Percentiles rank a stretch among this genome's conserved stretches.
phyloP scores from a whole-genome alignment of 2,113 vertebrate genomes.

The Pollachius pollachius region DNA sequence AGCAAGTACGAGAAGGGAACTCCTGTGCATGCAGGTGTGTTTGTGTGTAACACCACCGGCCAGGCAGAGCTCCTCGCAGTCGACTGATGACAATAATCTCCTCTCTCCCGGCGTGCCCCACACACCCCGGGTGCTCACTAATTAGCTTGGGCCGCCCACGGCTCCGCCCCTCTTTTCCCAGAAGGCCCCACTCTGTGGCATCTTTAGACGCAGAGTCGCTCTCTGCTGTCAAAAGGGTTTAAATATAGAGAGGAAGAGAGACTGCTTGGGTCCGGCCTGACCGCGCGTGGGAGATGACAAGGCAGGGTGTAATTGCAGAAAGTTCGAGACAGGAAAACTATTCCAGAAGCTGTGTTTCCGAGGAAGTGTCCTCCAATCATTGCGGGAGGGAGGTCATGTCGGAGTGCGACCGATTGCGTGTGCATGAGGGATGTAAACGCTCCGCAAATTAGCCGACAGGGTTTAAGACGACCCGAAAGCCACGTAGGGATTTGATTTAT shows the following conservation, averaged over 20 bases:
- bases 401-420: not conserved
- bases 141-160: conserved; percentile 23
- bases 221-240: conserved; percentile 6
- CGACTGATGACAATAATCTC: conserved; percentile 45
- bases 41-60: not conserved
- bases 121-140: conserved; percentile 33
- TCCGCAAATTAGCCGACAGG: too few species aligned
- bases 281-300: conserved; percentile 7
- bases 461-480: too few species aligned
- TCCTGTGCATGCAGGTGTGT: not conserved
- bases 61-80: not conserved
- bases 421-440: not conserved
- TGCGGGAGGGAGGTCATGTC: not conserved
- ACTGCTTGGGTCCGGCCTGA: conserved; percentile 15
- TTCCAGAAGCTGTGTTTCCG: not conserved
- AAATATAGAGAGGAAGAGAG: not conserved
- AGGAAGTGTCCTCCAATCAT: not conserved
- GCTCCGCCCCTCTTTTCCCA: conserved; percentile 8
- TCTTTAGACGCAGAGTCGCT: conserved; percentile 24
- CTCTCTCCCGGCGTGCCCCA: conserved; percentile 36
- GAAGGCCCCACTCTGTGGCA: conserved; percentile 24
- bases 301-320: not conserved
- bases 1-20: not conserved
- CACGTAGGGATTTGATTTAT: too few species aligned
- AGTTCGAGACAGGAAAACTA: not conserved